Evolutionary conservation across 1,140 invertebrate genomes (phyloP).

Genomic region (Apis laboriosa): DNA sequence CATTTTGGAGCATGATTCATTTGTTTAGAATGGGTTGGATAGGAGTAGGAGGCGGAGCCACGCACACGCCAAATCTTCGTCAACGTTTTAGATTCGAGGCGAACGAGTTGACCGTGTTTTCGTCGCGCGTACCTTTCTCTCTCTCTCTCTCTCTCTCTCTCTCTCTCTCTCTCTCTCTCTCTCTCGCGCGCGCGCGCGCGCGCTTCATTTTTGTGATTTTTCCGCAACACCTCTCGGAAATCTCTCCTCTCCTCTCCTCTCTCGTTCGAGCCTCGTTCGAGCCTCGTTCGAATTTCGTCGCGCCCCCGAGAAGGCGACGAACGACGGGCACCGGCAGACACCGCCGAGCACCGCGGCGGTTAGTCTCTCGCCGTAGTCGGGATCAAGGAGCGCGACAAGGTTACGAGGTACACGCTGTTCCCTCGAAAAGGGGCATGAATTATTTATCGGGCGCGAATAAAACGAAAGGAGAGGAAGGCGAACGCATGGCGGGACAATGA

Average conservation of each 20-base stretch:
- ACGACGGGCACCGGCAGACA: no score
- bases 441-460: slow-evolving; percentile 70
- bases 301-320: no score
- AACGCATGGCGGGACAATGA: slow-evolving; percentile 54
- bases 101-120: slow-evolving; percentile 16
- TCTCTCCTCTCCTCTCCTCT: background rate
- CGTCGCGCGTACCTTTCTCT: background rate
- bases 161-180: no score
- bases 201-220: no score
- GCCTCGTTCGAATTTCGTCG: no score
- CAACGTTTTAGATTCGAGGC: slow-evolving; percentile 66
- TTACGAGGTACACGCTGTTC: slow-evolving; percentile 67
- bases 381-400: slow-evolving; percentile 68
- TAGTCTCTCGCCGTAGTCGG: slow-evolving; percentile 46
- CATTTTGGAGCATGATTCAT: slow-evolving; percentile 80
- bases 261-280: no score
- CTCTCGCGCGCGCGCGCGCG: no score
- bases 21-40: slow-evolving; percentile 80
- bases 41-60: slow-evolving; percentile 78
- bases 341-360: background rate
- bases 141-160: background rate
- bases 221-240: no score
- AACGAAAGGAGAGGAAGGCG: slow-evolving; percentile 55
- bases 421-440: slow-evolving; percentile 73
- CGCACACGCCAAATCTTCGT: slow-evolving; percentile 73